These are phyloP conservation scores for Lagopus leucura DNA, from an alignment of 2,113 vertebrate species.

Conservation along the genomic window DNA sequence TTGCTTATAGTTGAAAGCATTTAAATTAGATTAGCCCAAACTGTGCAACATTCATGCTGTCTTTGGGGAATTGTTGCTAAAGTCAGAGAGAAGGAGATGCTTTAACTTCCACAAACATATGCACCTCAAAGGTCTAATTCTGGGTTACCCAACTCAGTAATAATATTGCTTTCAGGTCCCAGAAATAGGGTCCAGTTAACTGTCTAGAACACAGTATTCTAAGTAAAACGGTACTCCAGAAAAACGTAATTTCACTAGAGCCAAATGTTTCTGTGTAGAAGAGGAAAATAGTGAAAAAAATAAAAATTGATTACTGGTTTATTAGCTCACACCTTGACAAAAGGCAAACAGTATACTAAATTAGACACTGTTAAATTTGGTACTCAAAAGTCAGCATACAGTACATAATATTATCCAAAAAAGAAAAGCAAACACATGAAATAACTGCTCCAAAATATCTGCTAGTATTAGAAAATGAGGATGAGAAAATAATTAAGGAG, in stretches of 20 bases:
- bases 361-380: not conserved
- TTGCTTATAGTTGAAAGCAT: not conserved
- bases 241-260: not conserved
- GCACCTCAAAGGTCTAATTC: not conserved
- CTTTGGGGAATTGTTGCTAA: not conserved
- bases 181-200: not conserved
- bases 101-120: not conserved
- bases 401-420: not conserved
- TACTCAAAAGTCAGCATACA: not conserved
- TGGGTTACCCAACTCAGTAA: not conserved
- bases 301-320: not conserved
- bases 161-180: not conserved
- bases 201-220: not conserved
- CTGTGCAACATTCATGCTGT: not conserved
- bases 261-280: not conserved
- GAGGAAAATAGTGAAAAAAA: not conserved
- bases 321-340: not conserved
- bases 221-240: not conserved
- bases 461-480: not conserved
- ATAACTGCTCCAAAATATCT: not conserved
- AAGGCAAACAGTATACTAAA: not conserved
- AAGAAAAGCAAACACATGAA: too few species aligned
- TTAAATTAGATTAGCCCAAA: not conserved
- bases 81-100: not conserved
- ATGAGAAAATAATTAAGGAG: not conserved